Conservation (phyloP, 2,797 vertebrate genomes). For the Eurystomus glaucurus region DNA sequence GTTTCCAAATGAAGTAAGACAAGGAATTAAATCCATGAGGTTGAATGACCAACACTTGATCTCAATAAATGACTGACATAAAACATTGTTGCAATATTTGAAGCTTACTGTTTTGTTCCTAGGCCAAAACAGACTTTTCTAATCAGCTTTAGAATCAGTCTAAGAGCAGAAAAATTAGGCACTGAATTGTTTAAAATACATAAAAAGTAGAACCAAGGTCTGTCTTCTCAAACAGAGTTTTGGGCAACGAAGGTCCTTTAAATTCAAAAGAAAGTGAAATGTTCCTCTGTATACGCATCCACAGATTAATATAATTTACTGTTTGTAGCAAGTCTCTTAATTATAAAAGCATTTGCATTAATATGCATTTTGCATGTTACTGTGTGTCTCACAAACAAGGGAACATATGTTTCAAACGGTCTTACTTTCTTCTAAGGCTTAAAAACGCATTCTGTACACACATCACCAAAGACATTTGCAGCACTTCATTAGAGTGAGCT, state of each 20-base stretch:
- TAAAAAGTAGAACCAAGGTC: background rate
- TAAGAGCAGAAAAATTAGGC: background rate
- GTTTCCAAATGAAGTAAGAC: background rate
- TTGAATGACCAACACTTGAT: background rate
- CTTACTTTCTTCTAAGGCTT: background rate
- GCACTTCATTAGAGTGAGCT: background rate
- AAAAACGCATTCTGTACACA: background rate
- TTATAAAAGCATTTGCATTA: background rate
- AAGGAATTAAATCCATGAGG: background rate
- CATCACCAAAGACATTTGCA: background rate
- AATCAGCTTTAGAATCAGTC: background rate
- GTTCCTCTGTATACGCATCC: background rate
- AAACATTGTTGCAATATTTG: background rate
- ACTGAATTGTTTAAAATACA: background rate
- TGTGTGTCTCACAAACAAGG: background rate
- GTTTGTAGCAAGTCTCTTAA: background rate
- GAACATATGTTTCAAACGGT: background rate
- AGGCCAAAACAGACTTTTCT: background rate
- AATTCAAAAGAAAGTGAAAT: background rate
- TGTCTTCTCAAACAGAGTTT: background rate
- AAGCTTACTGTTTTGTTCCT: background rate
- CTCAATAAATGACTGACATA: background rate
- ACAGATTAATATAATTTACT: background rate
- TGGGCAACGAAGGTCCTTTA: background rate
- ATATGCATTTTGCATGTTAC: background rate